Percentiles rank a stretch among this genome's conserved stretches.
These are phyloP conservation scores for Copidosoma floridanum DNA, from an alignment of 1,140 invertebrate species.

Conservation along the genomic window DNA sequence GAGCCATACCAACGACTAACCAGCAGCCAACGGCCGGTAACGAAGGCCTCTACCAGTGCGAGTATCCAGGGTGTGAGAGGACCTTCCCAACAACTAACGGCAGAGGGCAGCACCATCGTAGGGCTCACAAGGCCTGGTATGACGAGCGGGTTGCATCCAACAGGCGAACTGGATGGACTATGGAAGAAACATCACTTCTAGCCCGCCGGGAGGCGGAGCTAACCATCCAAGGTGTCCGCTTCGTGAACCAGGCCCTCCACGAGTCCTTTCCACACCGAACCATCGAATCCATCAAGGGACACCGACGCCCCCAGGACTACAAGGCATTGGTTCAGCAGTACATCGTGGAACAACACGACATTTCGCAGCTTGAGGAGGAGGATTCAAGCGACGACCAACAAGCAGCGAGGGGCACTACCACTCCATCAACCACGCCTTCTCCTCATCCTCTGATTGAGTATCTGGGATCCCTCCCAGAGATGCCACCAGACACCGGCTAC, in stretches of 20 bases:
- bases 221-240: background rate
- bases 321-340: background rate
- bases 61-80: background rate
- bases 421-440: too few relatives aligned
- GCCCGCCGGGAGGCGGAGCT: conserved; percentile 1
- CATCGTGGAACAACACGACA: background rate
- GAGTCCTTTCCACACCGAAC: background rate
- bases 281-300: background rate
- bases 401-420: too few relatives aligned
- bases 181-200: conserved; percentile 6
- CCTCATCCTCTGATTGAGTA: too few relatives aligned
- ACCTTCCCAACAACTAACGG: background rate
- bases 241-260: conserved; percentile 18
- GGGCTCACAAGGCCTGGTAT: conserved; percentile 3
- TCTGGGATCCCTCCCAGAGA: too few relatives aligned
- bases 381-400: too few relatives aligned
- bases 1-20: background rate
- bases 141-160: too few relatives aligned
- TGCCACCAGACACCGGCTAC: too few relatives aligned
- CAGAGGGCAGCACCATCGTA: background rate
- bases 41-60: background rate
- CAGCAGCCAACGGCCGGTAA: background rate
- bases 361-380: background rate
- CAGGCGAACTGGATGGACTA: too few relatives aligned
- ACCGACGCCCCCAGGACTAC: background rate